Evolutionary conservation across 1,140 invertebrate species (phyloP).

Genomic region (Subanguina moxae): DNA sequence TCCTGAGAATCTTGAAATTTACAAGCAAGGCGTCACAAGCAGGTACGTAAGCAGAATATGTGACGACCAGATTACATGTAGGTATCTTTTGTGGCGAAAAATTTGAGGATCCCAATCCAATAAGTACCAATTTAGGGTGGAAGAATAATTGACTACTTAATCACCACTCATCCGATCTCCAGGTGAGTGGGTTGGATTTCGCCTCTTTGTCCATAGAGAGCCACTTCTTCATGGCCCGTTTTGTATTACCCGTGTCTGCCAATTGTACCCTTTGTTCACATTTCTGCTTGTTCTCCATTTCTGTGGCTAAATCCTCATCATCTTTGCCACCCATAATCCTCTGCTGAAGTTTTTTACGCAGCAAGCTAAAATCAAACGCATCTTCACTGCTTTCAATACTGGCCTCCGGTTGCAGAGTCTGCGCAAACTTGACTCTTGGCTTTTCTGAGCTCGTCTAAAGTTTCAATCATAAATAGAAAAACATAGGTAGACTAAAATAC

Average conservation of each 20-base stretch:
- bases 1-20: too few species aligned
- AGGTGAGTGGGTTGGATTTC: slow-evolving; percentile 5
- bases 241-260: slow-evolving; percentile 31
- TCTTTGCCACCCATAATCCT: slow-evolving; percentile 32
- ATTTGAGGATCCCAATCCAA: too few species aligned
- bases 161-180: background rate
- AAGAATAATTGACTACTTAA: background rate
- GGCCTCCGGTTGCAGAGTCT: background rate
- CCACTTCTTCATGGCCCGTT: slow-evolving; percentile 45
- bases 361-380: slow-evolving; percentile 38
- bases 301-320: slow-evolving; percentile 27
- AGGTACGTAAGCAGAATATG: too few species aligned
- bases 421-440: background rate
- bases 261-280: slow-evolving; percentile 17
- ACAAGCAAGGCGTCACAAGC: too few species aligned
- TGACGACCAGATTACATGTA: too few species aligned
- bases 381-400: slow-evolving; percentile 22
- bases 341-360: slow-evolving; percentile 28
- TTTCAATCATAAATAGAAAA: background rate
- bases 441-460: background rate
- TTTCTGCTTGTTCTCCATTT: slow-evolving; percentile 20
- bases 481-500: background rate
- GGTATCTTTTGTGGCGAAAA: too few species aligned
- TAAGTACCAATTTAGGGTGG: too few species aligned
- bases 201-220: slow-evolving; percentile 29